Conservation (phyloP, 2,797 vertebrate genomes). For the Todus mexicanus region DNA sequence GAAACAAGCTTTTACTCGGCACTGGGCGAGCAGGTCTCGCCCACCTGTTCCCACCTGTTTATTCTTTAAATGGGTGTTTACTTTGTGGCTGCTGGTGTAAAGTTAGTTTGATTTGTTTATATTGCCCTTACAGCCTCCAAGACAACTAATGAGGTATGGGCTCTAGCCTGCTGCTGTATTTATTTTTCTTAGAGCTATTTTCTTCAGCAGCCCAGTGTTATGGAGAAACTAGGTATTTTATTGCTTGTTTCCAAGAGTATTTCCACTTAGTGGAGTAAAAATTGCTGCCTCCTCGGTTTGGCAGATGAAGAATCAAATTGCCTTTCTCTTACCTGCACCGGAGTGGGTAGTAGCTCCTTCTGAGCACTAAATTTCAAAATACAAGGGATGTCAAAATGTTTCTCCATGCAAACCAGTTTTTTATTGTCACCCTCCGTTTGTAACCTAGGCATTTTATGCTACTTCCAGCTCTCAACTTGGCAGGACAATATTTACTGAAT, state of each 20-base stretch:
- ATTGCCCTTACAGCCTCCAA: slow-evolving; percentile 2
- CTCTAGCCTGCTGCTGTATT: not conserved
- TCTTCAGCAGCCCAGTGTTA: not conserved
- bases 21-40: not conserved
- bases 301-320: not conserved
- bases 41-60: slow-evolving; percentile 21
- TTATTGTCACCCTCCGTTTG: not conserved
- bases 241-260: not conserved
- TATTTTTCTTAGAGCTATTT: slow-evolving; percentile 19
- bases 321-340: not conserved
- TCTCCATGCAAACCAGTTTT: not conserved
- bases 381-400: not conserved
- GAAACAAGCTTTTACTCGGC: slow-evolving; percentile 33
- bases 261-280: not conserved
- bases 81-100: slow-evolving; percentile 1
- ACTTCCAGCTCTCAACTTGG: not conserved
- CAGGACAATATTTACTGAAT: slow-evolving; percentile 14
- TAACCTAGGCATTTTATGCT: not conserved
- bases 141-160: not conserved
- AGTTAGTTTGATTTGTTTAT: slow-evolving; percentile 38
- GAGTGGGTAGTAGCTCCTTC: not conserved
- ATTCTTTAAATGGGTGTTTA: slow-evolving; percentile 33
- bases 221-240: not conserved
- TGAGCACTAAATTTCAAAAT: not conserved
- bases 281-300: not conserved